Percentiles rank a stretch among this genome's conserved stretches.
These are phyloP conservation scores for Coelopa pilipes DNA, from an alignment of 2,888 invertebrate species.

Conservation along the genomic window DNA sequence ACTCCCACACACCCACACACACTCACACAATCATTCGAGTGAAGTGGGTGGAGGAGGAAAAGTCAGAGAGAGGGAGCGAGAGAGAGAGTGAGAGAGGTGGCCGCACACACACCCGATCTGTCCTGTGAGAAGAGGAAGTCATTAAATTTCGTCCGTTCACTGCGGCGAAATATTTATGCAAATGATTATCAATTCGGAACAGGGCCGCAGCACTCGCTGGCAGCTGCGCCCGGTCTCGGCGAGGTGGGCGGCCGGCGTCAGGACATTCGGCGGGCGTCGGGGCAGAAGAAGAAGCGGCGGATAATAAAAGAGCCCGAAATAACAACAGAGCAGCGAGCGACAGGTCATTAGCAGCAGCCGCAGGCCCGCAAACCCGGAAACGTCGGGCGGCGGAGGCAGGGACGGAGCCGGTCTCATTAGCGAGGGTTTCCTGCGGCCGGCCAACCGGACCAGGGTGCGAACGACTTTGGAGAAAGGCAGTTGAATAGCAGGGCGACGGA, in stretches of 20 bases:
- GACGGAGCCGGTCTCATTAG: no score
- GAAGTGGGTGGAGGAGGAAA: no score
- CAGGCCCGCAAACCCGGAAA: neutral
- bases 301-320: neutral
- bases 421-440: no score
- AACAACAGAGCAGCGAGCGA: neutral
- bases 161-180: slow-evolving; percentile 52
- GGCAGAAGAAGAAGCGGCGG: neutral
- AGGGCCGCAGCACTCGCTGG: slow-evolving; percentile 51
- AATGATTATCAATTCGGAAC: slow-evolving; percentile 62
- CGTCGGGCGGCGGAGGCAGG: no score
- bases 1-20: neutral
- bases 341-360: neutral
- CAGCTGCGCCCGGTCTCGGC: slow-evolving; percentile 4
- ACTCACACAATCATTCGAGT: neutral
- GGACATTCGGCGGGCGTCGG: neutral
- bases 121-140: no score
- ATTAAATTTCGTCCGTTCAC: slow-evolving; percentile 10
- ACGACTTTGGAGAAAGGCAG: no score
- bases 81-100: neutral
- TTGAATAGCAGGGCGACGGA: neutral
- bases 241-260: neutral
- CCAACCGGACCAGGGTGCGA: no score
- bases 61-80: no score
- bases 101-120: slow-evolving; percentile 18